Conservation (phyloP, 1,140 invertebrate genomes). For the Camponotus pennsylvanicus region DNA sequence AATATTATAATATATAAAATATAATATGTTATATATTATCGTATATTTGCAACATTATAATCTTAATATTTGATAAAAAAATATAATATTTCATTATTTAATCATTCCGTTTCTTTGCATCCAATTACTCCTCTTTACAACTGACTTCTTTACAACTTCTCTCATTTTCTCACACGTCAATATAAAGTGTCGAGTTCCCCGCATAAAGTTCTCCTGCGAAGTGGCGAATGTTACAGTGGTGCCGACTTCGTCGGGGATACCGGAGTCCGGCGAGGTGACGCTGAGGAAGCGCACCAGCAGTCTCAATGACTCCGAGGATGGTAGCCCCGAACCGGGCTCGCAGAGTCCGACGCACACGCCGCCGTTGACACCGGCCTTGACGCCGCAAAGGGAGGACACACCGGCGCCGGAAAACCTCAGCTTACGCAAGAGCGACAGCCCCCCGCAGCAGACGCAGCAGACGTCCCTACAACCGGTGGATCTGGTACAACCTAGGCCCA, state of each 20-base stretch:
- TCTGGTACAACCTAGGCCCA: slow-evolving; percentile 82
- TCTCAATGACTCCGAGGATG: slow-evolving; percentile 81
- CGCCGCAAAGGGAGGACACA: slow-evolving; percentile 85
- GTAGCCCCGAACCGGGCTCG: slow-evolving; percentile 81
- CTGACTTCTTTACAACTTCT: background rate
- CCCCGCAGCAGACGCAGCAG: slow-evolving; percentile 80
- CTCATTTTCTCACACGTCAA: background rate
- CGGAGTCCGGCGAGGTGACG: slow-evolving; percentile 67
- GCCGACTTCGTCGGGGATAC: slow-evolving; percentile 63
- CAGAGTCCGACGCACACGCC: slow-evolving; percentile 83
- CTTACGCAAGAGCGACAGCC: slow-evolving; percentile 83
- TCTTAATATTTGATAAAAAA: background rate
- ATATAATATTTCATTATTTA: background rate
- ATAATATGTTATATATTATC: no score
- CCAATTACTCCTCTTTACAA: background rate
- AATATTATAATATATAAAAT: no score
- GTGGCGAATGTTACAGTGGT: slow-evolving; percentile 51
- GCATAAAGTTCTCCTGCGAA: slow-evolving; percentile 6
- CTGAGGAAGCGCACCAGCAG: slow-evolving; percentile 77
- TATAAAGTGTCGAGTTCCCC: background rate
- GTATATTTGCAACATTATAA: no score
- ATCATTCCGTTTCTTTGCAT: background rate
- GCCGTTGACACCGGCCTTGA: slow-evolving; percentile 81
- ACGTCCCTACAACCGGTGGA: slow-evolving; percentile 80
- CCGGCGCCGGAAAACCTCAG: slow-evolving; percentile 89